Conservation (phyloP, 2,797 vertebrate genomes). For the Fistularia tabacaria region DNA sequence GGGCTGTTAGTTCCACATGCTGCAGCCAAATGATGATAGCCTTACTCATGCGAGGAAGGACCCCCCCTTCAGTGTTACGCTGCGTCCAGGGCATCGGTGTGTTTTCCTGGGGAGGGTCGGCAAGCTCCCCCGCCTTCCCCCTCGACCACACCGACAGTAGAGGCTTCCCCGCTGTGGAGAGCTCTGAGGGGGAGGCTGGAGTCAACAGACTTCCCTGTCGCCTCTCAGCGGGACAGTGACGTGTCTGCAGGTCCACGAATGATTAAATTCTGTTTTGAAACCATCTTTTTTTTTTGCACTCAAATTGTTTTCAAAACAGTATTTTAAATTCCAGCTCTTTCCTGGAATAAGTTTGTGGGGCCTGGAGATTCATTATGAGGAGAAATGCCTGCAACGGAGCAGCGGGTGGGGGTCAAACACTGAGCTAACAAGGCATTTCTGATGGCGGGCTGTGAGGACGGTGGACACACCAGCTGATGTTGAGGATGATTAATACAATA, state of each 20-base stretch:
- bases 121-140: constrained; percentile 59
- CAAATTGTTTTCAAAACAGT: neutral
- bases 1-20: neutral
- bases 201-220: constrained; percentile 21
- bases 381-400: constrained; percentile 29
- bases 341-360: constrained; percentile 8
- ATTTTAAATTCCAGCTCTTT: neutral
- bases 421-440: constrained; percentile 75
- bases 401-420: constrained; percentile 31
- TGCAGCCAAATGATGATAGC: constrained; percentile 75
- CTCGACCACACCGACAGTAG: constrained; percentile 75
- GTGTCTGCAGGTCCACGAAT: constrained; percentile 21
- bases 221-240: constrained; percentile 60
- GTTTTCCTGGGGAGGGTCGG: constrained; percentile 73
- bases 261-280: neutral
- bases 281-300: neutral
- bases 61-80: constrained; percentile 21
- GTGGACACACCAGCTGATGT: neutral
- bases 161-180: constrained; percentile 29
- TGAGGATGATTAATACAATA: neutral
- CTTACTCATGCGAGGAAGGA: constrained; percentile 77
- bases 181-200: constrained; percentile 21
- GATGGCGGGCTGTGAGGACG: constrained; percentile 58
- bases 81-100: constrained; percentile 65
- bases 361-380: constrained; percentile 21